Evolutionary conservation across 1,140 invertebrate species (phyloP).

Genomic region (Lanistes nyassanus): DNA sequence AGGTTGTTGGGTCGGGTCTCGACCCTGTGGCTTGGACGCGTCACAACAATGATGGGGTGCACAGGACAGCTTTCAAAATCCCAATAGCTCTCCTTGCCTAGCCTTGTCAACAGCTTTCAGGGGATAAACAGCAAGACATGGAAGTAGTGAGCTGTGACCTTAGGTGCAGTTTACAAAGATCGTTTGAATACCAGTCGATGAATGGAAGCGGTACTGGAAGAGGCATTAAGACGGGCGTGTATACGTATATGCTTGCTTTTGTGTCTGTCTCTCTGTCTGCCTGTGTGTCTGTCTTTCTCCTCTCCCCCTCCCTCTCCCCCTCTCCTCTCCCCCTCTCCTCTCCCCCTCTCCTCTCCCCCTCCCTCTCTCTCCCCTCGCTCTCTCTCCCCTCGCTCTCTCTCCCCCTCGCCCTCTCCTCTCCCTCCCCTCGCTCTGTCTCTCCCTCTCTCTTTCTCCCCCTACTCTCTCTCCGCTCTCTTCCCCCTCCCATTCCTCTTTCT

Average conservation of each 20-base stretch:
- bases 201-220: no score
- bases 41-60: no score
- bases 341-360: conserved; percentile 6
- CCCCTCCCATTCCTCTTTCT: conserved; percentile 10
- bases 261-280: conserved; percentile 1
- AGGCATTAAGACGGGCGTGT: neutral
- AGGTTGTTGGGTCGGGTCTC: no score
- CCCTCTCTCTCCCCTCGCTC: neutral
- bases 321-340: conserved; percentile 1
- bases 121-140: no score
- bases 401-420: conserved; percentile 1
- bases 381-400: conserved; percentile 4
- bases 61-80: no score
- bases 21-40: no score
- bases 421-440: neutral
- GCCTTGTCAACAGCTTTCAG: no score
- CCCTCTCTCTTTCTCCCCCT: conserved; percentile 14
- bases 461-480: conserved; percentile 9
- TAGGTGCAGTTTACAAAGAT: no score
- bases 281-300: conserved; percentile 6
- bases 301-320: neutral
- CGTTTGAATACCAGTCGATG: no score
- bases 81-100: no score
- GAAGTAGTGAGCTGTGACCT: no score
- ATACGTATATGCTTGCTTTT: neutral